A percentile compares a stretch with the other conserved stretches of the same genome.
Evolutionary conservation across 1,140 invertebrate species (phyloP).

Genomic region (Ceratina calcarata): DNA sequence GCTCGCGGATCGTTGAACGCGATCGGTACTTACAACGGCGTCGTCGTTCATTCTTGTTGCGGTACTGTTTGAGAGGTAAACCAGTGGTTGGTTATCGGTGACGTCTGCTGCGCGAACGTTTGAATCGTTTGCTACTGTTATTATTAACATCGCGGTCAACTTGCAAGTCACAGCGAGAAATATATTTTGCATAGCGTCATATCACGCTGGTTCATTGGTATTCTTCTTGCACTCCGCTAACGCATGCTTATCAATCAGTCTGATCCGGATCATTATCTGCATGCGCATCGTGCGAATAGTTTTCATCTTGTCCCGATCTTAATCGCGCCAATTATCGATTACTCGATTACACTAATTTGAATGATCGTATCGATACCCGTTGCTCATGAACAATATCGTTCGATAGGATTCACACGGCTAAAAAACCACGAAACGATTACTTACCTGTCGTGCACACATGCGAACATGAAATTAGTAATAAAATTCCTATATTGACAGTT

Average conservation of each 20-base stretch:
- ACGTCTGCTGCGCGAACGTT: background rate
- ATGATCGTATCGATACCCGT: background rate
- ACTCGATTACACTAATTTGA: no score
- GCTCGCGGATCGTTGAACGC: background rate
- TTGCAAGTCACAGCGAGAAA: conserved; percentile 36
- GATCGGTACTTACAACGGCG: conserved; percentile 16
- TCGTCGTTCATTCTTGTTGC: background rate
- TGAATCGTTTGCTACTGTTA: background rate
- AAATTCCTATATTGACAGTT: no score
- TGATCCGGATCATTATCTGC: conserved; percentile 18
- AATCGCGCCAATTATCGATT: background rate
- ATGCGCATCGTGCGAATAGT: conserved; percentile 2
- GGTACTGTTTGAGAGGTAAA: conserved; percentile 1
- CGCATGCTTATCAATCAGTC: conserved; percentile 17
- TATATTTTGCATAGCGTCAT: conserved; percentile 50
- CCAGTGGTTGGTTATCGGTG: background rate
- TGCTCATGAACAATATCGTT: no score
- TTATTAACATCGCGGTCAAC: conserved; percentile 25
- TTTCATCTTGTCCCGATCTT: background rate
- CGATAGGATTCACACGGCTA: no score
- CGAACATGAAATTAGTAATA: no score
- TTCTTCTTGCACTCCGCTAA: conserved; percentile 29
- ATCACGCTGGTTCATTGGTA: conserved; percentile 28
- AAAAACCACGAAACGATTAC: no score
- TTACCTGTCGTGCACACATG: no score